phyloP scores from a whole-genome alignment of 1,140 invertebrate genomes.

The Mycetomoellerius zeteki region DNA sequence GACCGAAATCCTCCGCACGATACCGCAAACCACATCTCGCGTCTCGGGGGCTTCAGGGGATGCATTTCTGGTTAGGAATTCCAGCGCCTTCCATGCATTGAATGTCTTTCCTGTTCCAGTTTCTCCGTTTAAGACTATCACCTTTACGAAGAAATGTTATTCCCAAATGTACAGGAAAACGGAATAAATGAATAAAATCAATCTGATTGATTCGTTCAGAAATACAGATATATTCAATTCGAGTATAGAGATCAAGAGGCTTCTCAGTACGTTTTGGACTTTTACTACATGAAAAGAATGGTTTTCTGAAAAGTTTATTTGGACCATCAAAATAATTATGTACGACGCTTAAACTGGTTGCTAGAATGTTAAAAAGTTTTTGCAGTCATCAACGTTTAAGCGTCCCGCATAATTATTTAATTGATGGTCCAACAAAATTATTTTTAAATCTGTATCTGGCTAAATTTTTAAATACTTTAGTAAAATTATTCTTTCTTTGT shows the following conservation, averaged over 20 bases:
- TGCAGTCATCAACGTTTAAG: too few species aligned
- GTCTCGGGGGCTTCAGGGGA: not conserved
- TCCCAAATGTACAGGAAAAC: not conserved
- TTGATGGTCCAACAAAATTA: too few species aligned
- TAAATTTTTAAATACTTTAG: too few species aligned
- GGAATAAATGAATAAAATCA: not conserved
- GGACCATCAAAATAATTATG: too few species aligned
- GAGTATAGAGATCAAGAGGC: not conserved
- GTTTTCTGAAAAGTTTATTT: too few species aligned
- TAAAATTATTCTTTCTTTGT: too few species aligned
- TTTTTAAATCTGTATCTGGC: too few species aligned
- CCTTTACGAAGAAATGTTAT: constrained; percentile 65
- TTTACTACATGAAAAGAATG: not conserved
- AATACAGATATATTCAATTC: not conserved
- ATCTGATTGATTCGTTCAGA: not conserved
- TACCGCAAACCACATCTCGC: constrained; percentile 28
- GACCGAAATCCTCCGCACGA: constrained; percentile 75
- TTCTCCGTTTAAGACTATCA: constrained; percentile 85
- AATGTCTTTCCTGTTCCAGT: constrained; percentile 86
- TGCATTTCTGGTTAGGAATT: constrained; percentile 80
- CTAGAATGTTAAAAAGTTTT: too few species aligned
- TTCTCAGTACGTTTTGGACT: not conserved
- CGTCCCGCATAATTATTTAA: too few species aligned
- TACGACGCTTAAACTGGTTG: too few species aligned
- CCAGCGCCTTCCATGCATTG: constrained; percentile 83